A percentile compares a stretch with the other conserved stretches of the same genome.
phyloP scores from a whole-genome alignment of 2,113 vertebrate genomes.

The Trochalopteron elliotii region DNA sequence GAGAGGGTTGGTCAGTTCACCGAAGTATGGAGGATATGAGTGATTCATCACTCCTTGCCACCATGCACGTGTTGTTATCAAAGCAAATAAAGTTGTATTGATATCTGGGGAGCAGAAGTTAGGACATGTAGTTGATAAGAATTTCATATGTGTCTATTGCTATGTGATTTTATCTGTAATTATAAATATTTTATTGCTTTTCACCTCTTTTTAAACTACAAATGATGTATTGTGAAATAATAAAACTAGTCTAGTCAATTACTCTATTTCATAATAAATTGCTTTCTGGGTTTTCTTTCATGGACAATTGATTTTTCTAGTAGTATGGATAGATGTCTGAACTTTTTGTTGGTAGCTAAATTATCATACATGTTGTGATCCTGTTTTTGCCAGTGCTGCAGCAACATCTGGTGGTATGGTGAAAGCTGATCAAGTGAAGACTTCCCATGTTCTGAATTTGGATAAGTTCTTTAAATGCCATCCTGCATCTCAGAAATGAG shows the following conservation, averaged over 20 bases:
- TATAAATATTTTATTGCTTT: constrained; percentile 41
- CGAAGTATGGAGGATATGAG: constrained; percentile 30
- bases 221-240: neutral
- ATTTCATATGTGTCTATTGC: constrained; percentile 75
- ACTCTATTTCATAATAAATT: constrained; percentile 20
- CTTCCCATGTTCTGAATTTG: constrained; percentile 6
- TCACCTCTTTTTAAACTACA: neutral
- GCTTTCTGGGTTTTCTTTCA: constrained; percentile 13
- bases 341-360: neutral
- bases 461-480: neutral
- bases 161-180: constrained; percentile 30
- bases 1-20: constrained; percentile 33
- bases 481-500: neutral
- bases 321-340: neutral
- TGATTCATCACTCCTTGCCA: constrained; percentile 56
- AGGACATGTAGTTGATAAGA: constrained; percentile 63
- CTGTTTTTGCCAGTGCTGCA: neutral
- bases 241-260: neutral
- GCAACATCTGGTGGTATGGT: neutral
- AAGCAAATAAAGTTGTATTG: constrained; percentile 78
- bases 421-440: neutral
- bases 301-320: constrained; percentile 21
- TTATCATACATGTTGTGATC: neutral
- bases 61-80: constrained; percentile 47
- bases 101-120: constrained; percentile 73